phyloP scores from a whole-genome alignment of 37 sponge, comb jelly and placozoan species.

The Theonella swinhoei region DNA sequence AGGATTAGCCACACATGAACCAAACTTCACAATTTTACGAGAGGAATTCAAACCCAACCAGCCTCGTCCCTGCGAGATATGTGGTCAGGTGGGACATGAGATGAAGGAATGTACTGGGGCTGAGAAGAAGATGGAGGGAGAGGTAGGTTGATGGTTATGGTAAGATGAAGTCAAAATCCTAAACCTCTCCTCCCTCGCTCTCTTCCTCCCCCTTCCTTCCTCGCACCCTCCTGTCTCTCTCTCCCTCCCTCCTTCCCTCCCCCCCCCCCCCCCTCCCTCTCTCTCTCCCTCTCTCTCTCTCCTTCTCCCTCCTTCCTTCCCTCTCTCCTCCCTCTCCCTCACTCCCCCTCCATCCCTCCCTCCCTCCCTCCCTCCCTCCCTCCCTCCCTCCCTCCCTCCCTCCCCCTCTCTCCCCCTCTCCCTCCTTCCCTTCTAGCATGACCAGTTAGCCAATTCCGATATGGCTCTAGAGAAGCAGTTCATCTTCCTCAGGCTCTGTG shows the following conservation, averaged over 20 bases:
- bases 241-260: neutral
- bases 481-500: constrained; percentile 88
- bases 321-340: neutral
- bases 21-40: constrained; percentile 97
- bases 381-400: neutral
- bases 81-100: constrained; percentile 89
- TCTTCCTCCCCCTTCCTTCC: neutral
- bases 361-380: constrained; percentile 29
- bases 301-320: no score
- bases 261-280: neutral
- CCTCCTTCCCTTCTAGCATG: constrained; percentile 51
- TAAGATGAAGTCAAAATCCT: no score
- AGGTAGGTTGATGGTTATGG: no score
- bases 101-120: constrained; percentile 91
- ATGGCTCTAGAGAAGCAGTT: constrained; percentile 82
- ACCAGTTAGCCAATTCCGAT: constrained; percentile 59
- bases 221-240: neutral
- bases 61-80: constrained; percentile 93
- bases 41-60: constrained; percentile 97
- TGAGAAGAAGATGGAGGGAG: constrained; percentile 75
- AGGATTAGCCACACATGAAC: constrained; percentile 98
- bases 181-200: neutral
- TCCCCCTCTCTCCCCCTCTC: constrained; percentile 15
- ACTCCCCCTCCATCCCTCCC: no score
- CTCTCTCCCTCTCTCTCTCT: no score